Evolutionary conservation across 1,140 invertebrate genomes (phyloP).

Genomic region (Halesus radiatus): DNA sequence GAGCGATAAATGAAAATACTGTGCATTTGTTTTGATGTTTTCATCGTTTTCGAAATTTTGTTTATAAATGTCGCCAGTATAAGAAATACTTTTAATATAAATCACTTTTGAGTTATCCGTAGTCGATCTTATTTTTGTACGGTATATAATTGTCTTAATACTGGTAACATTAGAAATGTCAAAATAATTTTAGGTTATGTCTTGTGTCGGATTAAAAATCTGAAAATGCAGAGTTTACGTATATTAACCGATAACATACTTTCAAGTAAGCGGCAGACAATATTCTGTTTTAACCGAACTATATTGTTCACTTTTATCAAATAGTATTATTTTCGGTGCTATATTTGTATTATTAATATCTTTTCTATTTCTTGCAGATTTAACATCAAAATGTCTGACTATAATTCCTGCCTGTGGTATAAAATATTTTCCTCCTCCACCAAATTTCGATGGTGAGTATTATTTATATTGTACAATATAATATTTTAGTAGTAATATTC

Average conservation of each 20-base stretch:
- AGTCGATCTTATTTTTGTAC: too few species aligned
- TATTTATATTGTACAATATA: background rate
- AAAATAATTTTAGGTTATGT: background rate
- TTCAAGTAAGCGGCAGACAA: background rate
- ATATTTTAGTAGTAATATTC: background rate
- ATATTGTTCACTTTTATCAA: too few species aligned
- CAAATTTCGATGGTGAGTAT: conserved; percentile 73
- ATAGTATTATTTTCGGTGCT: background rate
- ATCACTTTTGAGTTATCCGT: too few species aligned
- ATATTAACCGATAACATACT: conserved; percentile 10
- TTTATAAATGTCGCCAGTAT: background rate
- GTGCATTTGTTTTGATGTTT: background rate
- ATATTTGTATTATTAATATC: background rate
- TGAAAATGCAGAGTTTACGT: conserved; percentile 33
- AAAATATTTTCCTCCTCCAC: conserved; percentile 75
- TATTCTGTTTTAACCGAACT: too few species aligned
- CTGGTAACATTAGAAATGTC: too few species aligned
- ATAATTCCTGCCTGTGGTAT: conserved; percentile 69
- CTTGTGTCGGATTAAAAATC: conserved; percentile 10
- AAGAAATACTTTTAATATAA: background rate
- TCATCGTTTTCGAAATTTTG: background rate
- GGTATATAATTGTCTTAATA: too few species aligned
- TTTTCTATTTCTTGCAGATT: conserved; percentile 26
- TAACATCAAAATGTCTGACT: conserved; percentile 26
- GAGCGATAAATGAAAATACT: background rate